These are phyloP conservation scores for Platyrinchus mystaceus DNA, from an alignment of 2,797 vertebrate species.

Conservation along the genomic window DNA sequence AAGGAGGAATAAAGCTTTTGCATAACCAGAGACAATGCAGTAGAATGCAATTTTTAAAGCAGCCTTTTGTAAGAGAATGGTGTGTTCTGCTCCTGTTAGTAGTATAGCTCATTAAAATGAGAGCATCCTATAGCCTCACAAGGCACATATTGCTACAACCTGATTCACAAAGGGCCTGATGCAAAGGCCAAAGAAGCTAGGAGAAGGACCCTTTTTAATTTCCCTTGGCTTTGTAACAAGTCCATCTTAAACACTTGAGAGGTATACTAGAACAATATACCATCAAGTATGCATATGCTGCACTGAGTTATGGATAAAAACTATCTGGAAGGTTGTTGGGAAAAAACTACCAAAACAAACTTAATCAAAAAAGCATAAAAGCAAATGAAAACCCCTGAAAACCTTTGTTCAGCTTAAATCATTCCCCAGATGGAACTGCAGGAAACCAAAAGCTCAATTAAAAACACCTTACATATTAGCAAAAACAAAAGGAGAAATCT, in stretches of 20 bases:
- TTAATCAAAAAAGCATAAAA: constrained; percentile 56
- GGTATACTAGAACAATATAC: neutral
- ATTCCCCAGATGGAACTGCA: constrained; percentile 34
- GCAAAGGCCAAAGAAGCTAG: neutral
- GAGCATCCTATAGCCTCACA: neutral
- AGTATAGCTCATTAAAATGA: neutral
- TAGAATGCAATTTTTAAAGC: neutral
- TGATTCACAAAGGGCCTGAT: neutral
- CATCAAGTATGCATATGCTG: neutral
- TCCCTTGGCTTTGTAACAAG: constrained; percentile 1
- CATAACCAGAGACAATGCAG: neutral
- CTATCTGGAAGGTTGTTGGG: constrained; percentile 10
- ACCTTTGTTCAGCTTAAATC: constrained; percentile 48
- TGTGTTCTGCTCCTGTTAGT: neutral
- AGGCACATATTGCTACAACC: neutral
- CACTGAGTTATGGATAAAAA: neutral
- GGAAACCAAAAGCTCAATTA: constrained; percentile 62
- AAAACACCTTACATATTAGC: constrained; percentile 64
- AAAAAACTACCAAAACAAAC: constrained; percentile 19
- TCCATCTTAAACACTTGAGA: constrained; percentile 14
- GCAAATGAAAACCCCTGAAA: neutral
- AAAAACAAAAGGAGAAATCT: constrained; percentile 67
- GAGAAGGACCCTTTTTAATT: constrained; percentile 21
- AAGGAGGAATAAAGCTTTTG: neutral
- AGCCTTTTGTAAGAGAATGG: neutral